Percentiles rank a stretch among this genome's conserved stretches.
Evolutionary conservation across 1,140 invertebrate genomes (phyloP).

Genomic region (Babylonia areolata): DNA sequence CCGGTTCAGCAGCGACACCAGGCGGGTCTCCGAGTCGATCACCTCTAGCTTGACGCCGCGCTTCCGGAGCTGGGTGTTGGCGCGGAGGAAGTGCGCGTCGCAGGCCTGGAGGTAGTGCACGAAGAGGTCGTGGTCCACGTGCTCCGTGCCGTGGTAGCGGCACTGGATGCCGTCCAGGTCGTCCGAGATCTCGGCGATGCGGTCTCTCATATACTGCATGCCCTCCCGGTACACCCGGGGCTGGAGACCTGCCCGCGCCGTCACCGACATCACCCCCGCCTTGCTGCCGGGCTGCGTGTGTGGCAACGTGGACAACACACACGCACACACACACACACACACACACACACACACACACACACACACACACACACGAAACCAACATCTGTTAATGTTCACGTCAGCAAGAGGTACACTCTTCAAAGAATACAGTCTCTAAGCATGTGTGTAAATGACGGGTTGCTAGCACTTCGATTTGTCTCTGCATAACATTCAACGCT

Average conservation of each 20-base stretch:
- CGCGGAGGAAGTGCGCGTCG: conserved; percentile 63
- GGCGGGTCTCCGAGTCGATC: conserved; percentile 64
- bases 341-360: no score
- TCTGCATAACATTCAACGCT: no score
- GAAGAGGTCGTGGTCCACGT: conserved; percentile 50
- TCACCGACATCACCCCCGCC: conserved; percentile 45
- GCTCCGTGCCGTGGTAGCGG: conserved; percentile 50
- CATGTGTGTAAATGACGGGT: no score
- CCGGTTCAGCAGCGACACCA: conserved; percentile 66
- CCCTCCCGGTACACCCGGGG: conserved; percentile 64
- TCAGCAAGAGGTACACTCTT: no score
- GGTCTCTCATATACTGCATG: conserved; percentile 63
- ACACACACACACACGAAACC: no score
- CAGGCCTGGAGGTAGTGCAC: conserved; percentile 59
- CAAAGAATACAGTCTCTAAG: no score
- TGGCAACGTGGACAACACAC: no score
- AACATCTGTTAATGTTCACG: no score
- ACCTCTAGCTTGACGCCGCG: conserved; percentile 64
- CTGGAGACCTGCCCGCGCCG: conserved; percentile 61
- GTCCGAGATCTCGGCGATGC: conserved; percentile 59
- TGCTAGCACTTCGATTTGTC: no score
- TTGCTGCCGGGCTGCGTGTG: background rate
- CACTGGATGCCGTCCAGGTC: conserved; percentile 53
- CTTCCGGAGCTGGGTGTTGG: conserved; percentile 65
- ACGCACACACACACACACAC: no score